phyloP scores from a whole-genome alignment of 2,797 vertebrate species.

The Okamejei kenojei region DNA sequence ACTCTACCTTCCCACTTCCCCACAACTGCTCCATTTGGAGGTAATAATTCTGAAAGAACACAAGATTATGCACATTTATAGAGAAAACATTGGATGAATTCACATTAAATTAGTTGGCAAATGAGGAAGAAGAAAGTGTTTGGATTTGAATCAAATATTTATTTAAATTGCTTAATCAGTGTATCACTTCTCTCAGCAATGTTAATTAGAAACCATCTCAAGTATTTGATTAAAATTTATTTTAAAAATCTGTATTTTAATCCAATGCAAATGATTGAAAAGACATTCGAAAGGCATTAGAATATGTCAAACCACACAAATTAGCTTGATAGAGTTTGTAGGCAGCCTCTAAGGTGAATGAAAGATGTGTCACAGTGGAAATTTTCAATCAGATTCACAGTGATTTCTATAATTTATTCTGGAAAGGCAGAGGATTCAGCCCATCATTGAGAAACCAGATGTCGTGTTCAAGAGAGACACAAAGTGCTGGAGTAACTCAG shows the following conservation, averaged over 20 bases:
- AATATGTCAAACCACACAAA: neutral
- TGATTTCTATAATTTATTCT: neutral
- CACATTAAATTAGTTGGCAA: neutral
- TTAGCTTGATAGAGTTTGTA: neutral
- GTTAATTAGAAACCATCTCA: neutral
- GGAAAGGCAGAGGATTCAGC: neutral
- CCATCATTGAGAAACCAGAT: neutral
- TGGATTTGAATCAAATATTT: neutral
- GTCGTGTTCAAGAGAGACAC: no score
- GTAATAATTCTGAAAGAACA: neutral
- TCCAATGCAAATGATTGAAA: neutral
- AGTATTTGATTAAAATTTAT: neutral
- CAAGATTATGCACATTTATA: conserved; percentile 6
- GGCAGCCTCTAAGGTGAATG: neutral
- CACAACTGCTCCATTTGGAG: neutral
- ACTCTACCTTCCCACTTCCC: neutral
- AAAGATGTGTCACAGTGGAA: neutral
- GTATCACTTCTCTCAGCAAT: neutral
- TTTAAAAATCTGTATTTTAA: neutral
- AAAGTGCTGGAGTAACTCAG: no score
- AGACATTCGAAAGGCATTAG: neutral
- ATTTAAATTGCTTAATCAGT: conserved; percentile 11
- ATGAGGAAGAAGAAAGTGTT: neutral
- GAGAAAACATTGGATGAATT: neutral
- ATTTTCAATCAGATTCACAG: neutral